These are phyloP conservation scores for Cataglyphis albicans DNA, from an alignment of 2,888 invertebrate genomes.

Conservation along the genomic window DNA sequence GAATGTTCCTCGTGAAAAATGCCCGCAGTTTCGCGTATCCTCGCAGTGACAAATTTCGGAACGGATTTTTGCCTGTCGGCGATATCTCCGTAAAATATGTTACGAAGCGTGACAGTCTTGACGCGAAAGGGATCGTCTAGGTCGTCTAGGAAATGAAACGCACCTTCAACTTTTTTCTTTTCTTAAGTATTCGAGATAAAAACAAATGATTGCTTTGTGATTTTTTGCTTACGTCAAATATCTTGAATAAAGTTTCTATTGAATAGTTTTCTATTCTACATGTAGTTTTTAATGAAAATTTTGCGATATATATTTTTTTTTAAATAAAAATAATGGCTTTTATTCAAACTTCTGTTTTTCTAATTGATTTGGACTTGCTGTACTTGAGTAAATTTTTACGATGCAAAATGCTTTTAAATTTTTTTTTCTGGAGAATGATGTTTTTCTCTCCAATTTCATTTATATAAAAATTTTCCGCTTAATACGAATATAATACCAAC, in stretches of 20 bases:
- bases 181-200: slow-evolving; percentile 12
- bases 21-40: slow-evolving; percentile 40
- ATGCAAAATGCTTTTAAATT: not conserved
- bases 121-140: slow-evolving; percentile 46
- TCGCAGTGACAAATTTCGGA: slow-evolving; percentile 47
- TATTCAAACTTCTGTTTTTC: not conserved
- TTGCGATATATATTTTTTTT: not conserved
- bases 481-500: slow-evolving; percentile 30
- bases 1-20: slow-evolving; percentile 36
- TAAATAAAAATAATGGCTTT: not conserved
- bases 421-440: not conserved
- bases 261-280: not conserved
- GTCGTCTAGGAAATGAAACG: slow-evolving; percentile 42
- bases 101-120: slow-evolving; percentile 48
- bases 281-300: not conserved
- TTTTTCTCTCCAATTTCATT: slow-evolving; percentile 2
- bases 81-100: slow-evolving; percentile 51
- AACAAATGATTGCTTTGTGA: slow-evolving; percentile 3
- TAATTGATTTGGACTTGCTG: not conserved
- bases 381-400: not conserved
- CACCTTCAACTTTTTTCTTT: slow-evolving; percentile 24
- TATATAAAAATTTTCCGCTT: not conserved
- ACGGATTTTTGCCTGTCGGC: slow-evolving; percentile 43
- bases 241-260: not conserved
- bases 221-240: slow-evolving; percentile 1